A percentile compares a stretch with the other conserved stretches of the same genome.
phyloP scores from a whole-genome alignment of 1,140 invertebrate genomes.

The Prorops nasuta region DNA sequence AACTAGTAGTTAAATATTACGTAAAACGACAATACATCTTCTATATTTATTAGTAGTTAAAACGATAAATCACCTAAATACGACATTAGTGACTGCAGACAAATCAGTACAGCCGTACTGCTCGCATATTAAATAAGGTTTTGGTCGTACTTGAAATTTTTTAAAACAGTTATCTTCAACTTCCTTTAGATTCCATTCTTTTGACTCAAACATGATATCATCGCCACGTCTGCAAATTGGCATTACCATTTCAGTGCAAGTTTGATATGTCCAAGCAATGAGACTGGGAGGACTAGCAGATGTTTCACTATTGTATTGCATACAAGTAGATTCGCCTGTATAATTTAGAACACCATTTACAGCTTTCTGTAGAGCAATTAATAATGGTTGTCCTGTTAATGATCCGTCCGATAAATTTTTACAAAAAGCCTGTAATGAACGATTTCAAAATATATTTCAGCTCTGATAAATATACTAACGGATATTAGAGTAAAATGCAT shows the following conservation, averaged over 20 bases:
- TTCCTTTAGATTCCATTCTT: slow-evolving; percentile 71
- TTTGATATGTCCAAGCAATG: slow-evolving; percentile 71
- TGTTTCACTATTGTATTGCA: slow-evolving; percentile 57
- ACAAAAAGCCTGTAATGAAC: slow-evolving; percentile 64
- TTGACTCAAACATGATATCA: slow-evolving; percentile 81
- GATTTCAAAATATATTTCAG: too few relatives aligned
- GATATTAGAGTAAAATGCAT: too few relatives aligned
- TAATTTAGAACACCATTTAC: slow-evolving; percentile 80
- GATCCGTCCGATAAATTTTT: slow-evolving; percentile 54
- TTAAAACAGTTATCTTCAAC: slow-evolving; percentile 68
- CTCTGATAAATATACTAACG: too few relatives aligned
- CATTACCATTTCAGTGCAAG: slow-evolving; percentile 96
- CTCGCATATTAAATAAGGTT: slow-evolving; percentile 65
- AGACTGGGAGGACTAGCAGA: slow-evolving; percentile 66
- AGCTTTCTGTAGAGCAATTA: slow-evolving; percentile 66
- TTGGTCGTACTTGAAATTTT: slow-evolving; percentile 68
- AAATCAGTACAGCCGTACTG: slow-evolving; percentile 82
- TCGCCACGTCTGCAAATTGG: slow-evolving; percentile 79
- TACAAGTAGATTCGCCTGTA: slow-evolving; percentile 69
- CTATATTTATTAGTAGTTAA: background rate
- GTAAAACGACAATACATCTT: background rate
- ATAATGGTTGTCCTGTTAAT: slow-evolving; percentile 56
- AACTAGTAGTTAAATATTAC: background rate
- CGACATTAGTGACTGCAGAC: slow-evolving; percentile 73
- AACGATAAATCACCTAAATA: slow-evolving; percentile 80